phyloP scores from a whole-genome alignment of 2,888 invertebrate genomes.

The Petrophora chlorosata region DNA sequence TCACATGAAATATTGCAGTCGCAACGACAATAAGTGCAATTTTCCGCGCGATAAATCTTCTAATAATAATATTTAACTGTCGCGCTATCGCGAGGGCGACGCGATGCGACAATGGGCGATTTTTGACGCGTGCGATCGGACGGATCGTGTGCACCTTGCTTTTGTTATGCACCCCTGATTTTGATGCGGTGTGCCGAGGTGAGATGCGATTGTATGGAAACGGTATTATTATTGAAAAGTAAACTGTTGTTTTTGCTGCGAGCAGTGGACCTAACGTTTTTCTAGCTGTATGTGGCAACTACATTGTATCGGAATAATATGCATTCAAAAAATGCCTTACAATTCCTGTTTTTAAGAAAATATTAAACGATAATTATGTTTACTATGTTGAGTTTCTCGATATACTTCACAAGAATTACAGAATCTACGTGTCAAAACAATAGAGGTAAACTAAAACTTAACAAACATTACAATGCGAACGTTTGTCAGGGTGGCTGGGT shows the following conservation, averaged over 20 bases:
- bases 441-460: too few relatives aligned
- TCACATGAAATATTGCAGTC: constrained; percentile 73
- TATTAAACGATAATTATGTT: too few relatives aligned
- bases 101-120: constrained; percentile 50
- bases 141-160: constrained; percentile 67
- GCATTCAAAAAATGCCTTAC: too few relatives aligned
- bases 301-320: too few relatives aligned
- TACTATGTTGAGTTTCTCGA: too few relatives aligned
- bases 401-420: too few relatives aligned
- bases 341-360: too few relatives aligned
- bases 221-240: constrained; percentile 38
- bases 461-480: too few relatives aligned
- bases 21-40: constrained; percentile 78
- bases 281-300: too few relatives aligned
- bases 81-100: constrained; percentile 51
- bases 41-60: constrained; percentile 81
- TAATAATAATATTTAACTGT: constrained; percentile 78
- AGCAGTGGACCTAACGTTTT: constrained; percentile 17
- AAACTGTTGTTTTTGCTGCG: constrained; percentile 35
- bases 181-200: constrained; percentile 45
- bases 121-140: constrained; percentile 65
- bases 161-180: constrained; percentile 51
- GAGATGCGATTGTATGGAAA: constrained; percentile 33
- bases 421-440: too few relatives aligned
- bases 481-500: too few relatives aligned